phyloP scores from a whole-genome alignment of 2,113 vertebrate species.

The Neolamprologus longior region DNA sequence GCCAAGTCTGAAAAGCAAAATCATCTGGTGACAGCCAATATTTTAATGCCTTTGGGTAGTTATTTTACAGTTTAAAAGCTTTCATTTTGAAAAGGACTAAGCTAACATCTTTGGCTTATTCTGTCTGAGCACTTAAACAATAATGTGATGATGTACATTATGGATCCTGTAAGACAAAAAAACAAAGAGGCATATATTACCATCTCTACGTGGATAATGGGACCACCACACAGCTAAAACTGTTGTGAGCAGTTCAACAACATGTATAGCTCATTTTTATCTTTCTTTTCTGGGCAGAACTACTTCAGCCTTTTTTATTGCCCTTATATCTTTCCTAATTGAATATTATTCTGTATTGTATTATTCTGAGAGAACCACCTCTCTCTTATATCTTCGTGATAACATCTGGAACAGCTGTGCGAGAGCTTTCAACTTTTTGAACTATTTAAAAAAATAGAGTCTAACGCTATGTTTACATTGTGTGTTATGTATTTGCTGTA shows the following conservation, averaged over 20 bases:
- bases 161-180: neutral
- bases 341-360: neutral
- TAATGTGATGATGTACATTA: neutral
- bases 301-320: neutral
- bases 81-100: neutral
- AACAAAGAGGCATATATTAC: neutral
- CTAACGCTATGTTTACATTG: neutral
- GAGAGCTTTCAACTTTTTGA: neutral
- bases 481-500: neutral
- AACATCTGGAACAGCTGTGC: neutral
- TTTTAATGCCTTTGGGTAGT: neutral
- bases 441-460: accelerated
- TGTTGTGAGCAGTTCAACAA: neutral
- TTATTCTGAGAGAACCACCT: neutral
- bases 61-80: neutral
- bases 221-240: neutral
- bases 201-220: neutral
- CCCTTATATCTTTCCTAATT: neutral
- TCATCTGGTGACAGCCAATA: neutral
- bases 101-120: neutral
- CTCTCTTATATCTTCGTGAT: neutral
- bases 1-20: neutral
- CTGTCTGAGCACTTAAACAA: neutral
- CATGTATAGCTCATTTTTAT: neutral
- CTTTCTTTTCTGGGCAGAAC: neutral